These are phyloP conservation scores for Hassar affinis DNA, from an alignment of 2,113 vertebrate genomes.

Conservation along the genomic window DNA sequence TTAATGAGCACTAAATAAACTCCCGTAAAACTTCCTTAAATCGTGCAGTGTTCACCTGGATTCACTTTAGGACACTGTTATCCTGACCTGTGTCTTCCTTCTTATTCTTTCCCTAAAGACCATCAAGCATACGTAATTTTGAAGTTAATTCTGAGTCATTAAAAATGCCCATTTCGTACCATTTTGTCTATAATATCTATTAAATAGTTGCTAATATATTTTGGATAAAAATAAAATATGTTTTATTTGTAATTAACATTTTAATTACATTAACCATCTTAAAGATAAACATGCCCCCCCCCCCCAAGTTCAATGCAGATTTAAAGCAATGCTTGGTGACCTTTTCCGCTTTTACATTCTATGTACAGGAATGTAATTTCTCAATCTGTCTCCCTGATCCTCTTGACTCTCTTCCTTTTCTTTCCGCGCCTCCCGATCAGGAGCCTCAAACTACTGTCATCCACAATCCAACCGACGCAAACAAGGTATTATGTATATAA, in stretches of 20 bases:
- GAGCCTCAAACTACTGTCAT: conserved; percentile 99
- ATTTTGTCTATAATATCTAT: not conserved
- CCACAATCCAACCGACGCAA: conserved; percentile 98
- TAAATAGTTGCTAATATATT: not conserved
- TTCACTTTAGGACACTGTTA: too few relatives aligned
- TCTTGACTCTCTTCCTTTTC: conserved; percentile 27
- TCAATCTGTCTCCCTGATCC: conserved; percentile 7
- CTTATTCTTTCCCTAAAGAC: conserved; percentile 26
- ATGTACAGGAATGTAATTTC: conserved; percentile 9
- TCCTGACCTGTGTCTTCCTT: not conserved
- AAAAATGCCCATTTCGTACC: not conserved
- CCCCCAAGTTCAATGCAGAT: not conserved
- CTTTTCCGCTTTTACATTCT: conserved; percentile 29
- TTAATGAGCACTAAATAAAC: not conserved
- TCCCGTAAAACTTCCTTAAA: not conserved
- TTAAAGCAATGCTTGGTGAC: conserved; percentile 39
- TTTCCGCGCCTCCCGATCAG: conserved; percentile 78
- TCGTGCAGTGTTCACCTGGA: not conserved
- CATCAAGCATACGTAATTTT: conserved; percentile 32
- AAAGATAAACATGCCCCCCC: not conserved
- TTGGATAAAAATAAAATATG: too few relatives aligned
- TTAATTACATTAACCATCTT: not conserved
- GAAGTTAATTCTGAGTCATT: not conserved
- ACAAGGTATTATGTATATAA: conserved; percentile 87
- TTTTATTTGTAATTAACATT: not conserved